These are phyloP conservation scores for Aegithalos caudatus DNA, from an alignment of 2,113 vertebrate species.

Conservation along the genomic window DNA sequence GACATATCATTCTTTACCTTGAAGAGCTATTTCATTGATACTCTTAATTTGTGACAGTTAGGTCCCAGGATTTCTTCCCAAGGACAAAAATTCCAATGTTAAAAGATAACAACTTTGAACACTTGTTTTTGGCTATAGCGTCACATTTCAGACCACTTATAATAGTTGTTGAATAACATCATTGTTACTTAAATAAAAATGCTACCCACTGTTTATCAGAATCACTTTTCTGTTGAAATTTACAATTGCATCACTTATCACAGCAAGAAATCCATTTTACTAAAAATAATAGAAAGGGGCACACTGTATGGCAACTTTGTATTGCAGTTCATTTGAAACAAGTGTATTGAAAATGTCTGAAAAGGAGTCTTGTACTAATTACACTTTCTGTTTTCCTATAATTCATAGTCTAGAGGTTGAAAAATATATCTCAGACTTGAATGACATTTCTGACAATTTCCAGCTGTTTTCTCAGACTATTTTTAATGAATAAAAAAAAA, in stretches of 20 bases:
- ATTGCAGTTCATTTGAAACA: conserved; percentile 59
- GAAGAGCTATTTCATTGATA: neutral
- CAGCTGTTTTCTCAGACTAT: neutral
- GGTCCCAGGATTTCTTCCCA: neutral
- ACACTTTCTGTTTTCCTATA: conserved; percentile 32
- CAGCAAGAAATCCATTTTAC: conserved; percentile 73
- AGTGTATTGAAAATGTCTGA: conserved; percentile 61
- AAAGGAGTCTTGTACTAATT: conserved; percentile 49
- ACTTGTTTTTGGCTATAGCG: neutral
- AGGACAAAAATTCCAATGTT: neutral
- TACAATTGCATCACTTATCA: conserved; percentile 70
- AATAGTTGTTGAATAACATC: conserved; percentile 5
- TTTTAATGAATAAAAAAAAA: conserved; percentile 42
- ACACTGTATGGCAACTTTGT: conserved; percentile 51
- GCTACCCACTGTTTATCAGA: conserved; percentile 59
- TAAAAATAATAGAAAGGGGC: conserved; percentile 66
- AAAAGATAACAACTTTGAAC: neutral
- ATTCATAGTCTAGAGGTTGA: conserved; percentile 29
- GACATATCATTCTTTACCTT: neutral
- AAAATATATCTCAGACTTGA: conserved; percentile 25
- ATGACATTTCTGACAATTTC: conserved; percentile 48
- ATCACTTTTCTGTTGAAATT: conserved; percentile 68
- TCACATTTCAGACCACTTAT: conserved; percentile 41
- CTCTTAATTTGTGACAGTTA: neutral
- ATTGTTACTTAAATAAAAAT: conserved; percentile 65